Percentiles rank a stretch among this genome's conserved stretches.
phyloP scores from a whole-genome alignment of 2,888 invertebrate species.

The Lottia gigantea region DNA sequence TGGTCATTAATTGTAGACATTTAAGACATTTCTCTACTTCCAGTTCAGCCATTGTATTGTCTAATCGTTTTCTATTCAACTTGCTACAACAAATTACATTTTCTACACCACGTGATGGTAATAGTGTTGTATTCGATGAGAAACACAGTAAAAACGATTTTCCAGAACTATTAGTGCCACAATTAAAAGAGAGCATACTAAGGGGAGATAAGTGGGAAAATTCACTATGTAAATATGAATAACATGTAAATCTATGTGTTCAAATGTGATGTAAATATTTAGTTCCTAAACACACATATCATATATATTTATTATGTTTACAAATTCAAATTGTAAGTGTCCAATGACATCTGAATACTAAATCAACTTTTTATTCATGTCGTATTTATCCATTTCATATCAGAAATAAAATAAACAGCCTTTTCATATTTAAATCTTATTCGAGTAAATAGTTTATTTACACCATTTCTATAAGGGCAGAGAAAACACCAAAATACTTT shows the following conservation, averaged over 20 bases:
- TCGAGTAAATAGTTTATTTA: not conserved
- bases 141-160: not conserved
- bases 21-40: not conserved
- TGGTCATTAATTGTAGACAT: slow-evolving; percentile 8
- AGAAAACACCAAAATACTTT: no score
- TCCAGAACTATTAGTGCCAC: slow-evolving; percentile 2
- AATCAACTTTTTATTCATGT: not conserved
- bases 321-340: not conserved
- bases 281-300: slow-evolving; percentile 2
- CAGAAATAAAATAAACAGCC: not conserved
- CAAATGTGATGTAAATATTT: slow-evolving; percentile 10
- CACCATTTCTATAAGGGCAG: no score
- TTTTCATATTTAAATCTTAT: not conserved
- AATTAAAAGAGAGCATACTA: not conserved
- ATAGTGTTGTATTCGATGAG: not conserved
- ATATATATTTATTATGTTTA: slow-evolving; percentile 5
- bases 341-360: not conserved
- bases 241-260: slow-evolving; percentile 3
- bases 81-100: not conserved
- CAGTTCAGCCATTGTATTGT: not conserved
- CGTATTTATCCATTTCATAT: not conserved
- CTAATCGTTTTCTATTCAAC: not conserved
- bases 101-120: not conserved
- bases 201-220: slow-evolving; percentile 6
- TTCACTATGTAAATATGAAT: not conserved